Conservation (phyloP, 2,888 invertebrate genomes). For the Plutella xylostella region DNA sequence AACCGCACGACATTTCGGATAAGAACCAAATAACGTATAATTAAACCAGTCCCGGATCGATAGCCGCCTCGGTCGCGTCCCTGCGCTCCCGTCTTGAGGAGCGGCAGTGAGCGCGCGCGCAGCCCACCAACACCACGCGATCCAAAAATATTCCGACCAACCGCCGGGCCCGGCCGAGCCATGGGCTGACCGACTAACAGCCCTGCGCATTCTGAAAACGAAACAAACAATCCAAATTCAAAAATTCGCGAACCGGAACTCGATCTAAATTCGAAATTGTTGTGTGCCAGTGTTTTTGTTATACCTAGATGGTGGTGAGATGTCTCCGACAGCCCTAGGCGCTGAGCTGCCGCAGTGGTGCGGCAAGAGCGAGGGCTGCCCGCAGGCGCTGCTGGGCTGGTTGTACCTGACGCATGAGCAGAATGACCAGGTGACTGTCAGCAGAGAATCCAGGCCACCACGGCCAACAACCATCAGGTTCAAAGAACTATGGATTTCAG, state of each 20-base stretch:
- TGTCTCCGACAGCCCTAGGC: slow-evolving; percentile 58
- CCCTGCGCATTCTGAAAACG: slow-evolving; percentile 21
- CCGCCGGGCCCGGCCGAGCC: slow-evolving; percentile 34
- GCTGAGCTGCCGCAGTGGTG: slow-evolving; percentile 58
- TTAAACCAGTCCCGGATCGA: not conserved
- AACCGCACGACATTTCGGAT: not conserved
- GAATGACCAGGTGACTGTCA: slow-evolving; percentile 48
- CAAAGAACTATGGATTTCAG: no score
- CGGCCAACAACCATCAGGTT: no score
- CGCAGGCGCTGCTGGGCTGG: slow-evolving; percentile 56
- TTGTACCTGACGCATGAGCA: slow-evolving; percentile 54
- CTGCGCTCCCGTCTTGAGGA: slow-evolving; percentile 57
- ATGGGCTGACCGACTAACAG: slow-evolving; percentile 31
- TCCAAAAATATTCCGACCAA: slow-evolving; percentile 46
- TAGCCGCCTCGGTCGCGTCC: not conserved
- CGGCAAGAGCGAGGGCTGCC: slow-evolving; percentile 47
- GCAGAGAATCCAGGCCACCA: not conserved
- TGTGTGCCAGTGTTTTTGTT: not conserved
- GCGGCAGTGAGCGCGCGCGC: slow-evolving; percentile 55
- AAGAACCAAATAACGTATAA: not conserved
- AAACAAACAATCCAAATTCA: slow-evolving; percentile 14
- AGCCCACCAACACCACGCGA: slow-evolving; percentile 35
- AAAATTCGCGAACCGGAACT: no score
- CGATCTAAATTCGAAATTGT: slow-evolving; percentile 5
- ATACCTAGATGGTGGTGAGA: slow-evolving; percentile 33